Base-by-base conservation (phyloP, 2,888 invertebrate genomes). In the Acleris cristana region DNA sequence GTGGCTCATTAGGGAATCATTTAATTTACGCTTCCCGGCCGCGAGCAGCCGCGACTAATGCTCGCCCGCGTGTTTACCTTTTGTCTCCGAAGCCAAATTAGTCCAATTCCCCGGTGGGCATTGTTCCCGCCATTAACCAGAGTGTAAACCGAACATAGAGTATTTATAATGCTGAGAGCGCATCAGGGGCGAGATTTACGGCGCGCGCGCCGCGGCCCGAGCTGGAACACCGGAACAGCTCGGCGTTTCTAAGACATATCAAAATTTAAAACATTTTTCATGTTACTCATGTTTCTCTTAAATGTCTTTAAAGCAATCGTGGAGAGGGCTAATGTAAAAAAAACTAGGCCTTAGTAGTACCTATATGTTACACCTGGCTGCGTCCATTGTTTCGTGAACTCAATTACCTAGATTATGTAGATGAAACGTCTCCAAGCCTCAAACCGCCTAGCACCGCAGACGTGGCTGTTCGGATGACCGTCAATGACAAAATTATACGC, bases 71-170 rank as follows among this genome's bases (percentile, higher is more conserved):
- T 48, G 18, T 16, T 48, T 8, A 8, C 18, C 12, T 51, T 51
- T 40, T 40, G 8, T 53, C 19, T 1, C 54, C 3, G 19, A 55
- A 2, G 34, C 59, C 54, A 60, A 60, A 65, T 65, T 65, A 23
- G 59, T 65, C 48, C 49, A 60, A 60, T 65, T 60, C 65, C 65
- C 60, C 53, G 59, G 59, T 59, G 65, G 65, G 59, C 60, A 65
- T 65, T 65, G 65, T 65, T 65, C 54, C 65, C 54, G 49, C 59
- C 54, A 65, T 60, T 60, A 65, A 55, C 34, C 34, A 12, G 54
- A 18, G 18, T 49, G 54, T 34, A 30, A 53, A 40, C 40, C 64
- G 57, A 40, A 57, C 26, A 26, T 49, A 30, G 54, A 48, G 58
- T 65, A 65, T 60, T 60, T 59, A 64, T 64, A 56, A 51, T 64